Conservation (phyloP, 2,888 invertebrate genomes). For the Brachyopa scutellaris region DNA sequence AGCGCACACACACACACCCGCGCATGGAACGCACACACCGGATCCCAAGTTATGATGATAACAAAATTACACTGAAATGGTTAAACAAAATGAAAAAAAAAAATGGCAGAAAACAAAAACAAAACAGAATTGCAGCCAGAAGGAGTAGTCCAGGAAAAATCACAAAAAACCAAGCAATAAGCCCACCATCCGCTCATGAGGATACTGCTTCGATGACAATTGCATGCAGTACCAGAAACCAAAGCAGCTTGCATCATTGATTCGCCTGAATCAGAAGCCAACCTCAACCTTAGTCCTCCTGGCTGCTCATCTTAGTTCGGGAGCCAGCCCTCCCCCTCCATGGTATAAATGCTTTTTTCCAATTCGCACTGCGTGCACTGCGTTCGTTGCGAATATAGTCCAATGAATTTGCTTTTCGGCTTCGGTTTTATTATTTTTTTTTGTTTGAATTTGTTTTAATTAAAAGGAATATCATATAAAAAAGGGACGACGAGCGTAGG, state of each 20-base stretch:
- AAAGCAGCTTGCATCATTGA: constrained; percentile 54
- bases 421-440: constrained; percentile 42
- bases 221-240: constrained; percentile 45
- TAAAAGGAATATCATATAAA: constrained; percentile 53
- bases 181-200: constrained; percentile 34
- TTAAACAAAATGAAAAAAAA: constrained; percentile 23
- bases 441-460: constrained; percentile 67
- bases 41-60: constrained; percentile 53
- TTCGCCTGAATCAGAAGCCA: constrained; percentile 46
- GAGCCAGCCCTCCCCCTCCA: background rate
- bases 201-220: constrained; percentile 39
- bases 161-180: constrained; percentile 32
- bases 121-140: constrained; percentile 5
- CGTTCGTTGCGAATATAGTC: constrained; percentile 57
- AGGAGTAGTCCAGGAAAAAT: constrained; percentile 50
- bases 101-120: background rate
- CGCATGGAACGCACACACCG: constrained; percentile 22
- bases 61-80: constrained; percentile 60
- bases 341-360: too few relatives aligned
- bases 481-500: constrained; percentile 9
- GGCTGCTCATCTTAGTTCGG: constrained; percentile 11
- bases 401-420: constrained; percentile 69
- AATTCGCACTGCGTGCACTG: constrained; percentile 62
- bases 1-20: constrained; percentile 26
- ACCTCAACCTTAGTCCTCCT: background rate